Percentiles rank a stretch among this genome's conserved stretches.
These are phyloP conservation scores for Pyrgus malvae DNA, from an alignment of 2,888 invertebrate species.

Conservation along the genomic window DNA sequence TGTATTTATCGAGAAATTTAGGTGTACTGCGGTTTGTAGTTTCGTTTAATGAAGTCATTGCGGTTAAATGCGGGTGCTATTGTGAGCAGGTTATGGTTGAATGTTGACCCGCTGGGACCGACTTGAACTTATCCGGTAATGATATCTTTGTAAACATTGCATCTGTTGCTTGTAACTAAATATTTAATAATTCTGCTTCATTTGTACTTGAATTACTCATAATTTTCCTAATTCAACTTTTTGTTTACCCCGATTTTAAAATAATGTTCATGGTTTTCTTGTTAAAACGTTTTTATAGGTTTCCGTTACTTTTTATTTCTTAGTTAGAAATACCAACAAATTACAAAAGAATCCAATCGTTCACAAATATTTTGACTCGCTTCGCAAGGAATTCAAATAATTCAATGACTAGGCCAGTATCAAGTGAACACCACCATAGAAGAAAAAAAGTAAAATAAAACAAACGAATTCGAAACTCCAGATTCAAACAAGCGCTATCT, in stretches of 20 bases:
- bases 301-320: neutral
- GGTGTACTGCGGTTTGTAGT: conserved; percentile 4
- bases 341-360: too few relatives aligned
- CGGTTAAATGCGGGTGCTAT: conserved; percentile 7
- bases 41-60: conserved; percentile 8
- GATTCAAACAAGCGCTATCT: conserved; percentile 19
- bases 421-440: neutral
- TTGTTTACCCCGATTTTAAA: too few relatives aligned
- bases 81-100: neutral
- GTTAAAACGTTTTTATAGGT: neutral
- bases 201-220: too few relatives aligned
- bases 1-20: conserved; percentile 5
- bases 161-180: neutral
- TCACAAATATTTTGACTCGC: too few relatives aligned
- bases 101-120: neutral
- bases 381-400: too few relatives aligned
- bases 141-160: neutral
- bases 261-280: too few relatives aligned
- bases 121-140: neutral
- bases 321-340: too few relatives aligned
- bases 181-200: too few relatives aligned
- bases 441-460: conserved; percentile 4
- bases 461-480: conserved; percentile 9
- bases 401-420: too few relatives aligned
- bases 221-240: too few relatives aligned